Percentiles rank a stretch among this genome's conserved stretches.
phyloP scores from a whole-genome alignment of 2,113 vertebrate genomes.

The Heptranchias perlo region DNA sequence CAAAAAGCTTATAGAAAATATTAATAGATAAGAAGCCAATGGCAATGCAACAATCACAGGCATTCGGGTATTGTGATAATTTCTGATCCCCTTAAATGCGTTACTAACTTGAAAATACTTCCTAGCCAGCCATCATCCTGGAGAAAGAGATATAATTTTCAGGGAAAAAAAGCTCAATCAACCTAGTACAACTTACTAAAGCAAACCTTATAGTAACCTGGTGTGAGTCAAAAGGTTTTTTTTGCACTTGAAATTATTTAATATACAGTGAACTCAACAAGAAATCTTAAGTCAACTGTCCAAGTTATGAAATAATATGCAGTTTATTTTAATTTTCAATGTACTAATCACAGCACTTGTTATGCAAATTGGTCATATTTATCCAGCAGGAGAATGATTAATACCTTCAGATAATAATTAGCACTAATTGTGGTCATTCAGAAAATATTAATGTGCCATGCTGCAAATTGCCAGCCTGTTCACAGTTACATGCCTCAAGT shows the following conservation, averaged over 20 bases:
- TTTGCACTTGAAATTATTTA: not conserved
- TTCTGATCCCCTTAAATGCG: not conserved
- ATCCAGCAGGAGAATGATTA: not conserved
- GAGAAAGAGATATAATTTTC: not conserved
- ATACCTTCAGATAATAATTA: not conserved
- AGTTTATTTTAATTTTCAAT: not conserved
- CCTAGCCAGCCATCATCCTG: not conserved
- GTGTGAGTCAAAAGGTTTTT: not conserved
- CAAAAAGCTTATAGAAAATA: too few relatives aligned
- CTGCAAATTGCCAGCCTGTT: not conserved
- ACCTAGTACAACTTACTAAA: too few relatives aligned
- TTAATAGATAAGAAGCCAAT: not conserved
- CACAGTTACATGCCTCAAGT: not conserved
- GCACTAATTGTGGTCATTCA: not conserved
- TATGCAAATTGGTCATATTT: not conserved
- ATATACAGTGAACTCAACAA: not conserved
- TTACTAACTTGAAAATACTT: not conserved
- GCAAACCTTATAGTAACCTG: not conserved
- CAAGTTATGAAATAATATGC: not conserved
- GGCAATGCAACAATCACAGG: not conserved
- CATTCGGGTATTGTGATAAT: not conserved
- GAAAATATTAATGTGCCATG: not conserved
- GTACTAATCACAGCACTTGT: too few relatives aligned
- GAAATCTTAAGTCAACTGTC: not conserved
- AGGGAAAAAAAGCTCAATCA: not conserved